Evolutionary conservation across 2,888 invertebrate species (phyloP).

Genomic region (Pandemis heparana): DNA sequence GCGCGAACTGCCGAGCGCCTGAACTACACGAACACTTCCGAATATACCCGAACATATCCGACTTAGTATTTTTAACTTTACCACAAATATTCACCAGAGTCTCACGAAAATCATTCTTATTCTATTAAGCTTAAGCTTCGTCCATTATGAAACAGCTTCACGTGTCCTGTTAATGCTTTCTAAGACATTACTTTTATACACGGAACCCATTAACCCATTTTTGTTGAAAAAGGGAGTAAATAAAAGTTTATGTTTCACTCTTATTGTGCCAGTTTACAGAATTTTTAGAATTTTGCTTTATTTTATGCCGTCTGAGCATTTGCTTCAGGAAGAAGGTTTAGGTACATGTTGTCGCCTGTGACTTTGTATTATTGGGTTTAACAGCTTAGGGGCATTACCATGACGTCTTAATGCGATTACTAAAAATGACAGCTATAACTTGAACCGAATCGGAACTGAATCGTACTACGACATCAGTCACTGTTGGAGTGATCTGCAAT

Average conservation of each 20-base stretch:
- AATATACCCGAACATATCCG: constrained; percentile 71
- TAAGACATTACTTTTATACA: constrained; percentile 64
- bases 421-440: too few relatives aligned
- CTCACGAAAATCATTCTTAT: constrained; percentile 41
- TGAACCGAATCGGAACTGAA: too few relatives aligned
- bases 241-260: constrained; percentile 56
- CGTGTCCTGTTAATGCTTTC: constrained; percentile 57
- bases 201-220: constrained; percentile 79
- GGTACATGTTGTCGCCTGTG: too few relatives aligned
- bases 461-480: too few relatives aligned
- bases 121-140: constrained; percentile 13
- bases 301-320: constrained; percentile 1
- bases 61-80: constrained; percentile 77
- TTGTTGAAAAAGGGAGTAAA: constrained; percentile 65
- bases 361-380: background rate
- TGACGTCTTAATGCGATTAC: too few relatives aligned
- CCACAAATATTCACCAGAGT: constrained; percentile 54
- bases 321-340: background rate
- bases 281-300: constrained; percentile 15
- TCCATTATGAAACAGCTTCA: constrained; percentile 49
- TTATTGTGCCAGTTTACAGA: constrained; percentile 19
- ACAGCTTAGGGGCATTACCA: too few relatives aligned
- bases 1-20: constrained; percentile 64
- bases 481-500: too few relatives aligned
- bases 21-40: constrained; percentile 65